A percentile compares a stretch with the other conserved stretches of the same genome.
phyloP scores from a whole-genome alignment of 1,140 invertebrate species.

The Stratiolaelaps scimitus region DNA sequence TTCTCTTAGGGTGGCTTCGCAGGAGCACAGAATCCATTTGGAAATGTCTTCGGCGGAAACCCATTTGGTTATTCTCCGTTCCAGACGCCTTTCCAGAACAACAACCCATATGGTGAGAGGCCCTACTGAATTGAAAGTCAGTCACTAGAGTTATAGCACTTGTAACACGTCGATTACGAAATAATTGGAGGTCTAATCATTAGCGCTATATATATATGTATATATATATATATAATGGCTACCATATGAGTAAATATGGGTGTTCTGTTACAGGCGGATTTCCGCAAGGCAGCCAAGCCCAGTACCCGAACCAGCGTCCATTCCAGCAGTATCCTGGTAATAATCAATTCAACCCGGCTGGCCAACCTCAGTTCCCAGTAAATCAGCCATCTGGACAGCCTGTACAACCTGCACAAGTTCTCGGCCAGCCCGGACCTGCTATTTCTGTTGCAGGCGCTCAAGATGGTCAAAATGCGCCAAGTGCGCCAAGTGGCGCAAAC shows the following conservation, averaged over 20 bases:
- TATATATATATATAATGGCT: too few relatives aligned
- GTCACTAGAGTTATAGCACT: too few relatives aligned
- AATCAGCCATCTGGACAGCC: neutral
- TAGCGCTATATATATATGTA: slow-evolving; percentile 5
- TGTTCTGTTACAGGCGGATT: neutral
- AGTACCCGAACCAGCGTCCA: slow-evolving; percentile 1
- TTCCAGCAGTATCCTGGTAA: neutral
- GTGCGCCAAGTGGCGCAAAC: too few relatives aligned
- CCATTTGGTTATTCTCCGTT: neutral
- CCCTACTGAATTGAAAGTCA: too few relatives aligned
- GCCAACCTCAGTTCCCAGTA: too few relatives aligned
- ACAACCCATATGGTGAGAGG: neutral
- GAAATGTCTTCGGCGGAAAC: neutral
- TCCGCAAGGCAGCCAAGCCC: neutral
- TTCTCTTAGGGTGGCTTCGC: neutral
- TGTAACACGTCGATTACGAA: too few relatives aligned
- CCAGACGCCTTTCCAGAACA: neutral
- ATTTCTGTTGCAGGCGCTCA: neutral
- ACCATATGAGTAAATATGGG: too few relatives aligned
- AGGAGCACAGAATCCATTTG: slow-evolving; percentile 1
- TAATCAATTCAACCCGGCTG: too few relatives aligned
- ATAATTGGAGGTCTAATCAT: too few relatives aligned
- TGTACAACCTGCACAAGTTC: slow-evolving; percentile 15
- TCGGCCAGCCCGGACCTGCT: slow-evolving; percentile 1
- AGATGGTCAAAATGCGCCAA: too few relatives aligned